Conservation (phyloP, 2,797 vertebrate species). For the Chiroxiphia lanceolata region DNA sequence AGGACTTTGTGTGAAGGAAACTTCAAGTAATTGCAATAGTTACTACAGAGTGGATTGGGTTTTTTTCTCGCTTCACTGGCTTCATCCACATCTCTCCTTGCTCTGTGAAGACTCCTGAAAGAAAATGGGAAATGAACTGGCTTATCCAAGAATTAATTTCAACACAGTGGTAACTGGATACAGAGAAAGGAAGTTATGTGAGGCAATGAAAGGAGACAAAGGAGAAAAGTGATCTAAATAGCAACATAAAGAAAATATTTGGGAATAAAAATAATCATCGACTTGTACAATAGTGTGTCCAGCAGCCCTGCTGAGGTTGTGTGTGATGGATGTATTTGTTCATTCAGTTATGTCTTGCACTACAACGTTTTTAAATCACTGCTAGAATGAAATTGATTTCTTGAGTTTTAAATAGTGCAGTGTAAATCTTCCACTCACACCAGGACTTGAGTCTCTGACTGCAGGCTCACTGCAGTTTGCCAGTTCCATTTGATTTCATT, state of each 20-base stretch:
- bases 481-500: conserved; percentile 50
- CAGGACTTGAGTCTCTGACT: background rate
- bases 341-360: background rate
- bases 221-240: background rate
- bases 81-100: background rate
- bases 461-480: conserved; percentile 26
- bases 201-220: background rate
- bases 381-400: conserved; percentile 30
- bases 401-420: conserved; percentile 16
- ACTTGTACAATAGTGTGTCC: background rate
- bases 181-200: background rate
- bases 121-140: background rate
- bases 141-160: background rate
- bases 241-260: conserved; percentile 17
- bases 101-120: background rate
- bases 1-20: background rate
- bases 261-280: background rate
- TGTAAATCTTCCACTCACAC: background rate
- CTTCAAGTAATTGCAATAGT: background rate
- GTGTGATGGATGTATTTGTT: background rate
- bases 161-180: background rate
- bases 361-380: background rate
- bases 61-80: background rate
- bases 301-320: background rate
- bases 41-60: background rate